Percentiles rank a stretch among this genome's conserved stretches.
These are phyloP conservation scores for Araneus ventricosus DNA, from an alignment of 1,140 invertebrate genomes.

Conservation along the genomic window DNA sequence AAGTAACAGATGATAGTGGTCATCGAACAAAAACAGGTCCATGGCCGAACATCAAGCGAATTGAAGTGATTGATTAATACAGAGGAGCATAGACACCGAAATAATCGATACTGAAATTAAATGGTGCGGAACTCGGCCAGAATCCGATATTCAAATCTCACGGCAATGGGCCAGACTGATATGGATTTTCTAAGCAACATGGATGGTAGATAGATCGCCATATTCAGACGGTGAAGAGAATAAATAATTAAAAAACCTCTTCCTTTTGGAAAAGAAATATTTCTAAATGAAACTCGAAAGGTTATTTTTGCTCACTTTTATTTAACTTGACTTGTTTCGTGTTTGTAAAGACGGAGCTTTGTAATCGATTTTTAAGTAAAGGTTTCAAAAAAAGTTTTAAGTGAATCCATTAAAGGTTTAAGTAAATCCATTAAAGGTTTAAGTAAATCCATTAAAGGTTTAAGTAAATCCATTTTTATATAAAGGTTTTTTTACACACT, in stretches of 20 bases:
- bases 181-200: neutral
- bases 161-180: neutral
- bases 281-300: too few species aligned
- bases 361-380: too few species aligned
- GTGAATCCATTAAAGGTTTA: too few species aligned
- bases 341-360: too few species aligned
- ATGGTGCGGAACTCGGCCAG: neutral
- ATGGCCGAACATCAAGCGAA: neutral
- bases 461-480: too few species aligned
- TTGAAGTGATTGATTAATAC: conserved; percentile 7
- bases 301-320: too few species aligned
- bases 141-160: neutral
- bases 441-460: too few species aligned
- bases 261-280: too few species aligned
- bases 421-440: too few species aligned
- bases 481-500: too few species aligned
- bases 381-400: too few species aligned
- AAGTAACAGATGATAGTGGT: neutral
- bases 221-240: neutral
- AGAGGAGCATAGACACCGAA: neutral
- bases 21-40: neutral
- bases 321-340: too few species aligned
- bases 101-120: neutral
- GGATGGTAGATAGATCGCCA: neutral
- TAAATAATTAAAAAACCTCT: neutral